These are phyloP conservation scores for Drosophila sucinea DNA, from an alignment of 1,140 invertebrate genomes.

Conservation along the genomic window DNA sequence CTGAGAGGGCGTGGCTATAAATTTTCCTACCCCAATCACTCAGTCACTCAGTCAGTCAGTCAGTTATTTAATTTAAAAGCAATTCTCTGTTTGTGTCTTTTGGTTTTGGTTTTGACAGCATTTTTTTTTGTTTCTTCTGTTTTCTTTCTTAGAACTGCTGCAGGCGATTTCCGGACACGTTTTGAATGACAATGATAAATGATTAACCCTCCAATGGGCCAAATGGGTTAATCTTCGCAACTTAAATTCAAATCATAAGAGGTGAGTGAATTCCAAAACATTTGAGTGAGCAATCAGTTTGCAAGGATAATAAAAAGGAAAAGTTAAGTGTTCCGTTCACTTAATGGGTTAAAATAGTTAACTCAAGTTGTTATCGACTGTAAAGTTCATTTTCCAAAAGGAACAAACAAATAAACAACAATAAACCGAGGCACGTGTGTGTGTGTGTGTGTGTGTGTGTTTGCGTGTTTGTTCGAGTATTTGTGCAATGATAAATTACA, in stretches of 20 bases:
- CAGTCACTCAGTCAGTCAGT: slow-evolving; percentile 16
- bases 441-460: slow-evolving; percentile 38
- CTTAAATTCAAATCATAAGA: too few species aligned
- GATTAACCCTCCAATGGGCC: slow-evolving; percentile 44
- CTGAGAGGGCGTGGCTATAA: slow-evolving; percentile 13
- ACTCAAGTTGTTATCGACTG: slow-evolving; percentile 41
- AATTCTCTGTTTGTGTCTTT: slow-evolving; percentile 44
- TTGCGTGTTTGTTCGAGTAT: slow-evolving; percentile 43
- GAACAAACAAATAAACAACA: slow-evolving; percentile 52
- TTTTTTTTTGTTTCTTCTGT: slow-evolving; percentile 19
- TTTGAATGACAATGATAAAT: slow-evolving; percentile 29
- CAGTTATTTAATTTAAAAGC: slow-evolving; percentile 76
- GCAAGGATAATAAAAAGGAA: slow-evolving; percentile 19
- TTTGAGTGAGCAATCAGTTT: not conserved
- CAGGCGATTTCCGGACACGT: slow-evolving; percentile 41
- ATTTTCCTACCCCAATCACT: slow-evolving; percentile 15
- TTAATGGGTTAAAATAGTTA: slow-evolving; percentile 67
- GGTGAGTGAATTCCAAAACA: not conserved
- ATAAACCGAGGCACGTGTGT: slow-evolving; percentile 17
- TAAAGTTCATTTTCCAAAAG: slow-evolving; percentile 70
- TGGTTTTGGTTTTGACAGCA: slow-evolving; percentile 28
- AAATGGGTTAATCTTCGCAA: not conserved
- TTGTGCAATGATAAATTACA: slow-evolving; percentile 80
- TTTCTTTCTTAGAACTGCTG: slow-evolving; percentile 25
- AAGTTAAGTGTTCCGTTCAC: slow-evolving; percentile 16